These are phyloP conservation scores for Podarcis siculus DNA, from an alignment of 2,797 vertebrate species.

Conservation along the genomic window DNA sequence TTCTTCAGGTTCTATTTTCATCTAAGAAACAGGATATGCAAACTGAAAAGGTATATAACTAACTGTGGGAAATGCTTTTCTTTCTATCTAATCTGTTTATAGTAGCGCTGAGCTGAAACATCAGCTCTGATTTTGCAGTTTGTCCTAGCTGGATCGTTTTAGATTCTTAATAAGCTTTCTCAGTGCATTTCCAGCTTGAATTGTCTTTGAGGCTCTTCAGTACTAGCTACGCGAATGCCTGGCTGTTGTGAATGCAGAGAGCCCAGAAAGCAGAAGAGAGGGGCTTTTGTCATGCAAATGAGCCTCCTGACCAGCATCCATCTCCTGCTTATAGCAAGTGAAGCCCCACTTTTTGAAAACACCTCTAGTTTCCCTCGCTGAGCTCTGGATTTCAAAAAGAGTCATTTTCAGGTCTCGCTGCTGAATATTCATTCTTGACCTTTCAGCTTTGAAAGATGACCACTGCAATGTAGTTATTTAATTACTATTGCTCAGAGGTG, in stretches of 20 bases:
- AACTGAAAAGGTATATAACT: too few species aligned
- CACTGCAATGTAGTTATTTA: constrained; percentile 49
- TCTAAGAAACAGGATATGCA: too few species aligned
- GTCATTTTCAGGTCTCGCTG: constrained; percentile 45
- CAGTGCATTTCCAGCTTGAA: not conserved
- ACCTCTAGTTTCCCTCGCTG: not conserved
- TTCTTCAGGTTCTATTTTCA: too few species aligned
- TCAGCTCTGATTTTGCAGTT: too few species aligned
- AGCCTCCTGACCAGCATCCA: not conserved
- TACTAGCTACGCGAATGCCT: not conserved
- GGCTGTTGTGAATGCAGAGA: not conserved
- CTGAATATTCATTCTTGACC: constrained; percentile 70
- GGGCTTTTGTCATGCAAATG: not conserved
- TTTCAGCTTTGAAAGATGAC: constrained; percentile 69
- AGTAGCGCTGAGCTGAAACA: too few species aligned
- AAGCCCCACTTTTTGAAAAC: not conserved
- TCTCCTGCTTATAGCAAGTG: not conserved
- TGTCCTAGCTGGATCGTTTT: not conserved
- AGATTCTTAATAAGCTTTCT: not conserved
- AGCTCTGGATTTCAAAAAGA: constrained; percentile 8
- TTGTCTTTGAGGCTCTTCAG: not conserved
- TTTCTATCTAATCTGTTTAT: too few species aligned
- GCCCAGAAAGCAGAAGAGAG: not conserved
- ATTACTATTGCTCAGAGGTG: constrained; percentile 41
- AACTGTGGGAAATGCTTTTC: too few species aligned